Percentiles rank a stretch among this genome's conserved stretches.
Evolutionary conservation across 2,113 vertebrate species (phyloP).

Genomic region (Hucho hucho): DNA sequence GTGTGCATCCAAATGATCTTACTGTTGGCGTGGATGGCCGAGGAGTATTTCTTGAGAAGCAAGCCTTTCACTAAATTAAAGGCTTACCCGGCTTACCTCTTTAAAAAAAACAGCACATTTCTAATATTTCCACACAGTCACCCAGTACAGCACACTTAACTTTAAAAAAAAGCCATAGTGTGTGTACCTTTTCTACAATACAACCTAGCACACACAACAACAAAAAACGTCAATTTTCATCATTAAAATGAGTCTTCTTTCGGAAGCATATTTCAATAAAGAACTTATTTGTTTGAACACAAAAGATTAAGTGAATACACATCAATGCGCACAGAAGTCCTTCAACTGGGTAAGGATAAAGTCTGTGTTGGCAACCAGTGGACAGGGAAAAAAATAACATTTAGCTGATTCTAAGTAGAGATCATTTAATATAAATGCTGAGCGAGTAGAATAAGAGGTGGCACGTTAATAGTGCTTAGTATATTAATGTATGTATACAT

Average conservation of each 20-base stretch:
- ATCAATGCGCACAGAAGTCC: conserved; percentile 76
- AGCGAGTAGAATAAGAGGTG: conserved; percentile 75
- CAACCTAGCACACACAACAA: conserved; percentile 63
- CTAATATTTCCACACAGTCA: conserved; percentile 52
- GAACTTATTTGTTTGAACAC: conserved; percentile 74
- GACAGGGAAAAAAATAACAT: conserved; percentile 38
- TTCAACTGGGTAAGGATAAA: conserved; percentile 78
- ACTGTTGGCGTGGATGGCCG: conserved; percentile 27
- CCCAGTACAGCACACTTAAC: conserved; percentile 63
- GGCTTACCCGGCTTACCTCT: conserved; percentile 52
- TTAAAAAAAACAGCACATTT: not conserved
- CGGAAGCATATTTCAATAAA: conserved; percentile 72
- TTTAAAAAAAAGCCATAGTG: conserved; percentile 29
- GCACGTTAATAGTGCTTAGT: conserved; percentile 76
- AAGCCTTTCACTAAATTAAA: conserved; percentile 43
- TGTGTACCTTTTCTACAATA: conserved; percentile 71
- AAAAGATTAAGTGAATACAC: conserved; percentile 77
- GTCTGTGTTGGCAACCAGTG: conserved; percentile 77
- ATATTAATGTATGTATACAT: conserved; percentile 76
- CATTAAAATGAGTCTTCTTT: conserved; percentile 70
- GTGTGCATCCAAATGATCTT: conserved; percentile 21
- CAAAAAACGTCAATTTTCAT: conserved; percentile 51
- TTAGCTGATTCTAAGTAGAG: conserved; percentile 75
- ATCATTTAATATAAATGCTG: conserved; percentile 82
- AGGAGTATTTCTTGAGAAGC: conserved; percentile 48